Conservation (phyloP, 2,888 invertebrate species). For the Dynastes tityus region DNA sequence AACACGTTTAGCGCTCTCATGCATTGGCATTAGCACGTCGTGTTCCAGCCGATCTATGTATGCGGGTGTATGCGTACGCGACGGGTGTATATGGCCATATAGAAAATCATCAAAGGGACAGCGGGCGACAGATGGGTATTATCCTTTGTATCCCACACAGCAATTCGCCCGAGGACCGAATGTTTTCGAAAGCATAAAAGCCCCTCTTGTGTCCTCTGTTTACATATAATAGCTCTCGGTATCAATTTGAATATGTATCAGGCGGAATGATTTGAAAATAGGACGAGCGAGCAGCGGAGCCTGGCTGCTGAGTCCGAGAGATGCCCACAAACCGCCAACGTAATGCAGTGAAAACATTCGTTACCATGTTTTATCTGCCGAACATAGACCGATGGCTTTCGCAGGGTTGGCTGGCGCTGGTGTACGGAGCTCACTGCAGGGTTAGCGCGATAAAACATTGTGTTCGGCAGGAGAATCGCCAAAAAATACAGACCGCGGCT, state of each 20-base stretch:
- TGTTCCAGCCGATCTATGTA: conserved; percentile 52
- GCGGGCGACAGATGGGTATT: conserved; percentile 67
- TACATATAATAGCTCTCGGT: conserved; percentile 65
- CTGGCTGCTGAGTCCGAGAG: conserved; percentile 13
- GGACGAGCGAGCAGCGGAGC: conserved; percentile 11
- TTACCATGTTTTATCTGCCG: conserved; percentile 43
- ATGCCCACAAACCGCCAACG: conserved; percentile 31
- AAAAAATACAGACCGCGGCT: conserved; percentile 29
- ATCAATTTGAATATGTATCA: conserved; percentile 62
- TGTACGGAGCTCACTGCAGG: not conserved
- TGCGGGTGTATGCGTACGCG: conserved; percentile 63
- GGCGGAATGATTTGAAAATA: conserved; percentile 46
- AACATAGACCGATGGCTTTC: conserved; percentile 31
- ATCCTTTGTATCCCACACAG: conserved; percentile 66
- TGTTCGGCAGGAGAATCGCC: not conserved
- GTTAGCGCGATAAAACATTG: conserved; percentile 32
- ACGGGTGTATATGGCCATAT: conserved; percentile 56
- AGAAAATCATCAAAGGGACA: conserved; percentile 67
- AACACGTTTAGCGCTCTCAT: conserved; percentile 65
- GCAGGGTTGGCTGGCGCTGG: conserved; percentile 9
- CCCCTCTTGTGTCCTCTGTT: conserved; percentile 59
- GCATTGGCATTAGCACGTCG: conserved; percentile 65
- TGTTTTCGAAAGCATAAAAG: conserved; percentile 52
- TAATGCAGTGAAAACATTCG: conserved; percentile 50
- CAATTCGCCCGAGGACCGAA: conserved; percentile 50